These are phyloP conservation scores for Lepidurus packardi DNA, from an alignment of 1,140 invertebrate species.

Conservation along the genomic window DNA sequence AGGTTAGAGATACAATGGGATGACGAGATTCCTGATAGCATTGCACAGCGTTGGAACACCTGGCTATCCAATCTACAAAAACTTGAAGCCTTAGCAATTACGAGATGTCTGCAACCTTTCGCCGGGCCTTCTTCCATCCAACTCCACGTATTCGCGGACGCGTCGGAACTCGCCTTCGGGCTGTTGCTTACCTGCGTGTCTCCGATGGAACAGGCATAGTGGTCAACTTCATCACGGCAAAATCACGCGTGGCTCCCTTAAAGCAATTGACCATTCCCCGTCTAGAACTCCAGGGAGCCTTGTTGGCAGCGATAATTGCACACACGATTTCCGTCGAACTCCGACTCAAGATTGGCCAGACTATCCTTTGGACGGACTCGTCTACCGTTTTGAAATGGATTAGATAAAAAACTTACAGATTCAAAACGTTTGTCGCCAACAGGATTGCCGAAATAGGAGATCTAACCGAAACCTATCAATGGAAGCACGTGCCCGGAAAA, in stretches of 20 bases:
- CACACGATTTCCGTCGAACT: neutral
- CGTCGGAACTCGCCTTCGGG: too few species aligned
- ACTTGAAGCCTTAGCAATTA: neutral
- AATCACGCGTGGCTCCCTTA: slow-evolving; percentile 44
- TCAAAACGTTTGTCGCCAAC: too few species aligned
- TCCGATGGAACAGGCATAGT: too few species aligned
- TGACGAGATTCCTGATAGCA: too few species aligned
- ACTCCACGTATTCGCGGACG: slow-evolving; percentile 1
- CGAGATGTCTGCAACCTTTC: neutral
- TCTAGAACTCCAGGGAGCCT: slow-evolving; percentile 40
- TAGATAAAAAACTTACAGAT: too few species aligned
- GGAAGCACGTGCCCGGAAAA: neutral
- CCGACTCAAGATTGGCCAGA: too few species aligned
- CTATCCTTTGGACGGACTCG: too few species aligned
- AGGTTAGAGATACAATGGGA: too few species aligned
- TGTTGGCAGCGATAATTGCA: neutral
- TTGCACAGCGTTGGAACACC: neutral
- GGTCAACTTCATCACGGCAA: too few species aligned
- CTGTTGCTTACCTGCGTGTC: too few species aligned
- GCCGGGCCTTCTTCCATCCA: neutral
- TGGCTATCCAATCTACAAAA: neutral
- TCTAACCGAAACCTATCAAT: neutral
- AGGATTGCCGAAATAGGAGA: too few species aligned
- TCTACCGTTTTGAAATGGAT: too few species aligned
- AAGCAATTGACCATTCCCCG: slow-evolving; percentile 42